These are phyloP conservation scores for Acrocyrtus sp. DNA, from an alignment of 2,888 invertebrate genomes.

Conservation along the genomic window DNA sequence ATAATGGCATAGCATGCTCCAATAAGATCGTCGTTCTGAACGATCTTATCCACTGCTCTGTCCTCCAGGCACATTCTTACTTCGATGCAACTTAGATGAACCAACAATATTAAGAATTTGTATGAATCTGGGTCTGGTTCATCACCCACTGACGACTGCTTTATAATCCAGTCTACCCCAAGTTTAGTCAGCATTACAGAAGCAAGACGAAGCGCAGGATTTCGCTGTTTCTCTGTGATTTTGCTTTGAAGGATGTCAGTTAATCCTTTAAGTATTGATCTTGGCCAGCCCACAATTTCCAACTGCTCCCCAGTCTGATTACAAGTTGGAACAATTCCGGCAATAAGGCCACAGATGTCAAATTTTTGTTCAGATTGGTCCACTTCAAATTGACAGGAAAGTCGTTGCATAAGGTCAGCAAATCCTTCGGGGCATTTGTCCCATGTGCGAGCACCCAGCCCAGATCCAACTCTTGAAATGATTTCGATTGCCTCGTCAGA, in stretches of 20 bases:
- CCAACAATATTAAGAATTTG: conserved; percentile 81
- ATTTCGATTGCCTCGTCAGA: conserved; percentile 88
- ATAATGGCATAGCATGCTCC: conserved; percentile 84
- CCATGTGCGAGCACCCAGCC: conserved; percentile 81
- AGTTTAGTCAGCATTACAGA: conserved; percentile 82
- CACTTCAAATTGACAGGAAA: conserved; percentile 86
- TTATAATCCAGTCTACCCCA: conserved; percentile 85
- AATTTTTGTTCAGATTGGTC: conserved; percentile 91
- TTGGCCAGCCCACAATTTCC: conserved; percentile 81
- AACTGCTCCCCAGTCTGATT: conserved; percentile 66
- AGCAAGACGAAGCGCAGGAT: conserved; percentile 86
- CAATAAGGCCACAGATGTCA: conserved; percentile 81
- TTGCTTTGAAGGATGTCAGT: conserved; percentile 86
- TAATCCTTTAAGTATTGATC: conserved; percentile 82
- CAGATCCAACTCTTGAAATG: conserved; percentile 78
- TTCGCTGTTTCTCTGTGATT: conserved; percentile 87
- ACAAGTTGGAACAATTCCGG: conserved; percentile 72
- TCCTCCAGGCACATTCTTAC: conserved; percentile 94
- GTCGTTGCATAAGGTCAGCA: conserved; percentile 83
- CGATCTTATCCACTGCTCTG: conserved; percentile 80
- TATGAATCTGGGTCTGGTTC: conserved; percentile 75
- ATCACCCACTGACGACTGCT: conserved; percentile 42
- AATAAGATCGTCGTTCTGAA: conserved; percentile 80
- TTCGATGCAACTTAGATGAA: conserved; percentile 91
- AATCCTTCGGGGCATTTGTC: conserved; percentile 80